Evolutionary conservation across 2,888 invertebrate genomes (phyloP).

Genomic region (Drosophila nr. perissopoda): DNA sequence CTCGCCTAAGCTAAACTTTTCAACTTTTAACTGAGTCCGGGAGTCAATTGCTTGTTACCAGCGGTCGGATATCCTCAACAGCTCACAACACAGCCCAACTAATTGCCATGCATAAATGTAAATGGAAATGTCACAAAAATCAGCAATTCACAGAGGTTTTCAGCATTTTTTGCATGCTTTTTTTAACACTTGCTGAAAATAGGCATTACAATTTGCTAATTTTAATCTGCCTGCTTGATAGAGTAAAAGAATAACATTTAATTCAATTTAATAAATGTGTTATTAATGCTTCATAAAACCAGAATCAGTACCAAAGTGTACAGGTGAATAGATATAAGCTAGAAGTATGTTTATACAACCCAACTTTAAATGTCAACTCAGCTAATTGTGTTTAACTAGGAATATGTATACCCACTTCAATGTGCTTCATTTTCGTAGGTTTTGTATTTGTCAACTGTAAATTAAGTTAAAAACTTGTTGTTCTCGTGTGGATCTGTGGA

Average conservation of each 20-base stretch:
- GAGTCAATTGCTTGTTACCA: constrained; percentile 19
- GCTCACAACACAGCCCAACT: constrained; percentile 2
- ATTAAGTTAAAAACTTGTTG: constrained; percentile 62
- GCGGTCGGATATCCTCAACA: constrained; percentile 16
- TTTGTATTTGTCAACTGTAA: constrained; percentile 27
- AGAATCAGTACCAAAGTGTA: background rate
- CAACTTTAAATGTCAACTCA: background rate
- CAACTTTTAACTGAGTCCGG: constrained; percentile 48
- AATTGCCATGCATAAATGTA: constrained; percentile 43
- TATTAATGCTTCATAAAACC: background rate
- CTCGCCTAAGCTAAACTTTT: constrained; percentile 44
- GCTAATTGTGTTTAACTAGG: background rate
- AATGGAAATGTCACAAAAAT: constrained; percentile 7
- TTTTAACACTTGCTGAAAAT: constrained; percentile 4
- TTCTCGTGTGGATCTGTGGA: constrained; percentile 9
- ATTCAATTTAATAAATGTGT: background rate
- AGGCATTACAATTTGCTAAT: constrained; percentile 10
- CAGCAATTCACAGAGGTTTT: constrained; percentile 12
- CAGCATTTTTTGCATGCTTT: background rate
- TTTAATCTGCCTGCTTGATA: background rate
- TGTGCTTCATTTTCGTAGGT: constrained; percentile 5
- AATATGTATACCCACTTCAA: constrained; percentile 2
- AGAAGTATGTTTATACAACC: background rate
- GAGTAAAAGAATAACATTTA: no score
- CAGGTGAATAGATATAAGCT: background rate